Base-by-base conservation (phyloP, 2,888 invertebrate species). In the Litoditis marina region DNA sequence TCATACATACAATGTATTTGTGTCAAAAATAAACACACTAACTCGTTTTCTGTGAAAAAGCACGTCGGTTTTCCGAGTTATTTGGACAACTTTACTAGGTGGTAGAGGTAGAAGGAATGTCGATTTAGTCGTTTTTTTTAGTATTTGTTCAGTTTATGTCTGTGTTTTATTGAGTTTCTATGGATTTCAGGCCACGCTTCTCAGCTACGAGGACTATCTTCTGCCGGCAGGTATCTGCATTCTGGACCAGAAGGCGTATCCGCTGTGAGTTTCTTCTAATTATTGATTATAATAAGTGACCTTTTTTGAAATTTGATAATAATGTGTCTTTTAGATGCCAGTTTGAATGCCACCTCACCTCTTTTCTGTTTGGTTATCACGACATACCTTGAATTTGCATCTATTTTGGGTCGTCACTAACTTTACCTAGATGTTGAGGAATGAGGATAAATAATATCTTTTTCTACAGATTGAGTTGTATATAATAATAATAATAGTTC, bases 221-320 rank as follows among this genome's bases (percentile, higher is more conserved):
- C 64, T 81, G n/a, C 66, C 73, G 0, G 79, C 80, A 8, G 81
- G 81, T 6, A 60, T 62, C 7, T 76, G 77, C 7, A 63, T 76
- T 16, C 63, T 78, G 31, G 72, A 71, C 27, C 60, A 66, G 0
- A 28, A 69, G 22, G 59, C 65, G 2, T 70, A 69, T 52, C 70
- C 72, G 34, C 68, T 71, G 73, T 69, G 31, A 60, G 61, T 65
- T 60, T 19, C 13, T 34, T 46, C 46, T 42, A n/a, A 7, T 28
- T 25, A 28, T n/a, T n/a, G n/a, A n/a, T n/a, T n/a, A n/a, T n/a
- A n/a, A n/a, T n/a, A n/a, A n/a, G n/a, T n/a, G n/a, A n/a, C n/a
- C n/a, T n/a, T n/a, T n/a, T n/a, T n/a, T n/a, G n/a, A n/a, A n/a
- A n/a, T n/a, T n/a, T n/a, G n/a, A n/a, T n/a, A n/a, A n/a, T n/a